Conservation (phyloP, 2,113 vertebrate genomes). For the Hippocampus mohnikei region DNA sequence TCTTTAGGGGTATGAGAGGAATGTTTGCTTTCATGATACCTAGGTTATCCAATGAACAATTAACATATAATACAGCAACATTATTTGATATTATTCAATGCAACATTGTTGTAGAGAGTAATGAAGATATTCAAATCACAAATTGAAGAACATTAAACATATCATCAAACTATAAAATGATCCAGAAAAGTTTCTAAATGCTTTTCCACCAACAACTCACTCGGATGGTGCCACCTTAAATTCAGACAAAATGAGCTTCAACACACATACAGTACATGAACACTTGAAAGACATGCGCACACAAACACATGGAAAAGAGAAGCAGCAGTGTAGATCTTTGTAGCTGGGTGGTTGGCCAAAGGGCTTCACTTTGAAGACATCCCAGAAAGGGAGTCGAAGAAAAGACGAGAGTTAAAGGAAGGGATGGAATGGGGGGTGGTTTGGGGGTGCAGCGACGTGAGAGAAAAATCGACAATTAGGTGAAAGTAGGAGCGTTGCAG, state of each 20-base stretch:
- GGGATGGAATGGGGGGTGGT: background rate
- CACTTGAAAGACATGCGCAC: constrained; percentile 7
- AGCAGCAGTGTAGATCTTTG: constrained; percentile 41
- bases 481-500: constrained; percentile 28
- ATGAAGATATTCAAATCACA: background rate
- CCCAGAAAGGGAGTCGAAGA: constrained; percentile 33
- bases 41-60: background rate
- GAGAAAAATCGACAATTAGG: constrained; percentile 14
- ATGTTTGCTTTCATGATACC: background rate
- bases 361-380: constrained; percentile 65
- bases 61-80: background rate
- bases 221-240: background rate
- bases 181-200: background rate
- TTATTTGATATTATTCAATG: background rate
- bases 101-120: background rate
- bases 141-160: background rate
- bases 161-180: background rate
- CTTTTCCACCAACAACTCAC: background rate
- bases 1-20: background rate
- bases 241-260: background rate
- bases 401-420: constrained; percentile 4
- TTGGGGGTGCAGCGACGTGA: background rate
- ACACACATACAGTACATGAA: background rate
- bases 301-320: constrained; percentile 17
- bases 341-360: constrained; percentile 55